phyloP scores from a whole-genome alignment of 2,888 invertebrate genomes.

The Macaria liturata region DNA sequence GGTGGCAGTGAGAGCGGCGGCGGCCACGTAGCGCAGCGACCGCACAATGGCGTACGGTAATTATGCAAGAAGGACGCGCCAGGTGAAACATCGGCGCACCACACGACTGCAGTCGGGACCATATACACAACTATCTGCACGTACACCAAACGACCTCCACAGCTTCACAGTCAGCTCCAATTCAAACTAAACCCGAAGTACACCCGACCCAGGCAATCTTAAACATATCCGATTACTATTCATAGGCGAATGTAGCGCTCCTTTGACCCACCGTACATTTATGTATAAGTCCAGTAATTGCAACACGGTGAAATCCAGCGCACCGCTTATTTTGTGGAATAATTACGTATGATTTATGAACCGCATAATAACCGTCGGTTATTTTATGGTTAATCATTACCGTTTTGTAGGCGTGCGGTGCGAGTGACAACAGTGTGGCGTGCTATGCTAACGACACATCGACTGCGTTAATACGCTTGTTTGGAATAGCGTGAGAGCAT shows the following conservation, averaged over 20 bases:
- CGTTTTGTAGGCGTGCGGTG: conserved; percentile 11
- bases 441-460: conserved; percentile 13
- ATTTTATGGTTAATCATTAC: conserved; percentile 22
- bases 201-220: conserved; percentile 1
- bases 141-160: conserved; percentile 6
- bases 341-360: conserved; percentile 33
- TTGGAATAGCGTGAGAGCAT: conserved; percentile 4
- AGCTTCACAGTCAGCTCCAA: conserved; percentile 1
- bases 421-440: conserved; percentile 6
- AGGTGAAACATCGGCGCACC: conserved; percentile 46
- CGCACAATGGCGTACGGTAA: conserved; percentile 75
- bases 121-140: conserved; percentile 23
- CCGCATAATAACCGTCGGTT: conserved; percentile 29
- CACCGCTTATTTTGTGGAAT: conserved; percentile 29
- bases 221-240: conserved; percentile 21
- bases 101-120: conserved; percentile 23
- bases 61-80: conserved; percentile 66
- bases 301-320: conserved; percentile 24
- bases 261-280: conserved; percentile 11
- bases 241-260: conserved; percentile 11
- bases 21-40: conserved; percentile 57
- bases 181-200: conserved; percentile 2
- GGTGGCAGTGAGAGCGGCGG: conserved; percentile 60
- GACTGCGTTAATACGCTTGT: too few species aligned
- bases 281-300: conserved; percentile 29